A percentile compares a stretch with the other conserved stretches of the same genome.
Conservation (phyloP, 2,797 vertebrate species). For the Brachyrhaphis roseni region DNA sequence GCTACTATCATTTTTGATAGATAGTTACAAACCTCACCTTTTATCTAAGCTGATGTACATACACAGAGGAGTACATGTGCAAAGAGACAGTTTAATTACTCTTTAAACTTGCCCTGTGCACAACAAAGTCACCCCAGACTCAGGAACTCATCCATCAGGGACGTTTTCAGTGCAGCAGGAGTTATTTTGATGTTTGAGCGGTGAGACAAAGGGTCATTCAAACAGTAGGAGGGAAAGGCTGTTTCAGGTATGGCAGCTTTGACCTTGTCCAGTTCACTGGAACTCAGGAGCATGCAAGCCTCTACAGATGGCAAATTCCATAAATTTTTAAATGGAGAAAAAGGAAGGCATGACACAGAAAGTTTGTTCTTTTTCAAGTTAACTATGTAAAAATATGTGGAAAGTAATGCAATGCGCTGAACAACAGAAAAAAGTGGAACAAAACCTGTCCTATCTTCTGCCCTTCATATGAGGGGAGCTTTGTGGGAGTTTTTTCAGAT, state of each 20-base stretch:
- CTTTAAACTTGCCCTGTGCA: conserved; percentile 9
- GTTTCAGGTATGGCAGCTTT: conserved; percentile 13
- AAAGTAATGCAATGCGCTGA: conserved; percentile 12
- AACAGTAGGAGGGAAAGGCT: conserved; percentile 4
- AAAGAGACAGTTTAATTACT: conserved; percentile 16
- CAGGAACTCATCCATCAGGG: conserved; percentile 1
- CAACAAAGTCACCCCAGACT: conserved; percentile 7
- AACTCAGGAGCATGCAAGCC: conserved; percentile 18
- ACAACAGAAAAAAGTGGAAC: conserved; percentile 22
- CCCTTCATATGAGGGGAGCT: conserved; percentile 1
- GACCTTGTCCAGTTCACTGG: not conserved
- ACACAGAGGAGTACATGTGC: not conserved
- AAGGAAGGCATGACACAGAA: not conserved
- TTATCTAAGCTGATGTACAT: not conserved
- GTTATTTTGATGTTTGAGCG: conserved; percentile 12
- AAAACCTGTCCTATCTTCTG: conserved; percentile 2
- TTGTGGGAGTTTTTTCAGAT: conserved; percentile 45
- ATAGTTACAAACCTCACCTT: not conserved
- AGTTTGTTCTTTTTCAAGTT: conserved; percentile 16
- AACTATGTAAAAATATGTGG: conserved; percentile 9
- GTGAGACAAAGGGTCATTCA: conserved; percentile 19
- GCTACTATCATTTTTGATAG: not conserved
- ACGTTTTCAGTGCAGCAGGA: conserved; percentile 11
- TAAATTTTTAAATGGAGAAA: not conserved
- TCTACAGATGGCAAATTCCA: not conserved